Conservation (phyloP, 2,888 invertebrate genomes). For the Thera britannica region DNA sequence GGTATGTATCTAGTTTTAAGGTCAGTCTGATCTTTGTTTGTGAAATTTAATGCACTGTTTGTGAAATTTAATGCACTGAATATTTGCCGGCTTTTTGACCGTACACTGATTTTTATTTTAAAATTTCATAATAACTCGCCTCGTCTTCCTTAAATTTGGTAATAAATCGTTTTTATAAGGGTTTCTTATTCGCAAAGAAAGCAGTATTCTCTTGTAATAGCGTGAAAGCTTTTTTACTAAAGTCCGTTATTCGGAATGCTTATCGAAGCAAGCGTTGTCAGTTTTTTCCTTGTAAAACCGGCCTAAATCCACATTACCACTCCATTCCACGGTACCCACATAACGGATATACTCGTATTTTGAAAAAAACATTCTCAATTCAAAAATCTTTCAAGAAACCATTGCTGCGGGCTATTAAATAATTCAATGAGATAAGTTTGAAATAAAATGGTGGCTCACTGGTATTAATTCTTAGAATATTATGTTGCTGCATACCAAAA, state of each 20-base stretch:
- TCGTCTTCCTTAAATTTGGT: background rate
- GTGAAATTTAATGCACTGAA: background rate
- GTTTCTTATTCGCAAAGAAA: background rate
- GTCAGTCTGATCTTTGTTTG: background rate
- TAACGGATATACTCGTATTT: background rate
- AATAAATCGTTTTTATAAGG: constrained; percentile 1
- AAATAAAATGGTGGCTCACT: too few relatives aligned
- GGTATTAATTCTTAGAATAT: too few relatives aligned
- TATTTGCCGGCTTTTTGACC: background rate
- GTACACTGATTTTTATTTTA: background rate
- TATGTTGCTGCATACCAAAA: too few relatives aligned
- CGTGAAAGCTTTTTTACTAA: background rate
- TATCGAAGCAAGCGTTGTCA: background rate
- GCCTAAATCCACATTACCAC: background rate
- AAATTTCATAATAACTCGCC: background rate
- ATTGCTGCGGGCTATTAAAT: too few relatives aligned
- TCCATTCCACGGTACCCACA: background rate
- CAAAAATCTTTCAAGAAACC: too few relatives aligned
- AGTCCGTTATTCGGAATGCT: constrained; percentile 1
- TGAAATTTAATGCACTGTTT: background rate
- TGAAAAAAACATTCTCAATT: background rate
- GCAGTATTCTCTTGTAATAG: background rate
- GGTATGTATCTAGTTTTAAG: constrained; percentile 5
- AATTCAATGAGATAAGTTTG: too few relatives aligned
- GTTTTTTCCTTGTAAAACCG: background rate